These are phyloP conservation scores for Archips xylosteana DNA, from an alignment of 2,888 invertebrate genomes.

Conservation along the genomic window DNA sequence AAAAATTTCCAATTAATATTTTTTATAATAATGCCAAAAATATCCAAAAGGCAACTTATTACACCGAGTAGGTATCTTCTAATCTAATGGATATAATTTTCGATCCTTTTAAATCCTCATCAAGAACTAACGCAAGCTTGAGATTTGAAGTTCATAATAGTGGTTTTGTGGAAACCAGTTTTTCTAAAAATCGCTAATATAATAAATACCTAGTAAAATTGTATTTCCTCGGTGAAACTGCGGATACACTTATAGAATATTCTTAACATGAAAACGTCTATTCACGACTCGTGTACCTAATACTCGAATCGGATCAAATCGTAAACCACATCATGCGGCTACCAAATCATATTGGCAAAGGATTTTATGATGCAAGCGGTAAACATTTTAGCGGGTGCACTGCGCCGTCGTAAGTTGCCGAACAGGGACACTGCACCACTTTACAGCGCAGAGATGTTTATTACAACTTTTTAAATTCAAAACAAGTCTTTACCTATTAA, in stretches of 20 bases:
- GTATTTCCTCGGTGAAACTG: too few species aligned
- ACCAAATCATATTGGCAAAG: slow-evolving; percentile 39
- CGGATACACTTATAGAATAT: not conserved
- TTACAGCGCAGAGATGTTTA: slow-evolving; percentile 4
- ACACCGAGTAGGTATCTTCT: too few species aligned
- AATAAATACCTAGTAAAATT: too few species aligned
- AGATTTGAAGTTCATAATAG: too few species aligned
- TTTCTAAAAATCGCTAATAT: too few species aligned
- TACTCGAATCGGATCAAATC: not conserved
- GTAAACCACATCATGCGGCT: slow-evolving; percentile 22
- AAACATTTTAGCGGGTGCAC: slow-evolving; percentile 40
- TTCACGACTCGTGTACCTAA: not conserved
- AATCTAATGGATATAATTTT: too few species aligned
- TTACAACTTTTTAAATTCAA: slow-evolving; percentile 2
- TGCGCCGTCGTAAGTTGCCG: slow-evolving; percentile 35
- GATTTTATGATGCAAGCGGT: slow-evolving; percentile 39
- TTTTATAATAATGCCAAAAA: too few species aligned
- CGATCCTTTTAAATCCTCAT: too few species aligned
- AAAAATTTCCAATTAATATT: too few species aligned
- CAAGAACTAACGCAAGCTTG: too few species aligned
- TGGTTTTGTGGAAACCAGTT: too few species aligned
- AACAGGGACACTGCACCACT: slow-evolving; percentile 35
- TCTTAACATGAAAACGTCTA: slow-evolving; percentile 3
- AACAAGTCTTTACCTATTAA: not conserved
- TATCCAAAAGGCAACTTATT: too few species aligned